Evolutionary conservation across 1,140 invertebrate species (phyloP).

Genomic region (Agraylea sexmaculata): DNA sequence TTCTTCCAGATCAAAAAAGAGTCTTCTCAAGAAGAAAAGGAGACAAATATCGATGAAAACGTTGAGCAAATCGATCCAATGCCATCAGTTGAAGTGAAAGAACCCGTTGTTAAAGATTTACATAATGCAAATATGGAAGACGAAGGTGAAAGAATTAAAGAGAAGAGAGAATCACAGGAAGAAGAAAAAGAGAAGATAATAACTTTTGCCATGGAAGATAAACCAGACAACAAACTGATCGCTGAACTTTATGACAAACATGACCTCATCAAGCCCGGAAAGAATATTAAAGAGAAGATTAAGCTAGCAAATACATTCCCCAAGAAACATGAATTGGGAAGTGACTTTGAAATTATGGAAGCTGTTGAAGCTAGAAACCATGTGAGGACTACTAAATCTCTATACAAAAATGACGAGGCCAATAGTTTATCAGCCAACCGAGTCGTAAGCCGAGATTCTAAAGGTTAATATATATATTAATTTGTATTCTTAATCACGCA

Average conservation of each 20-base stretch:
- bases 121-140: constrained; percentile 24
- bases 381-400: constrained; percentile 27
- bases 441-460: constrained; percentile 32
- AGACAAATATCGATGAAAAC: constrained; percentile 25
- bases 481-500: neutral
- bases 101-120: constrained; percentile 20
- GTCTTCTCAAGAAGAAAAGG: constrained; percentile 24
- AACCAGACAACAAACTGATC: constrained; percentile 32
- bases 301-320: constrained; percentile 35
- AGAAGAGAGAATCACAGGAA: constrained; percentile 22
- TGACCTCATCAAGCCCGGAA: constrained; percentile 28
- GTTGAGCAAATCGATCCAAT: constrained; percentile 16
- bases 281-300: constrained; percentile 39
- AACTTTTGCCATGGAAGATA: constrained; percentile 37
- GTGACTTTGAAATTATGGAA: constrained; percentile 45
- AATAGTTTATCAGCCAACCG: constrained; percentile 38
- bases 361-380: constrained; percentile 45
- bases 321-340: constrained; percentile 35
- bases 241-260: constrained; percentile 25
- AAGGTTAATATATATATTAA: constrained; percentile 25
- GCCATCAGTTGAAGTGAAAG: constrained; percentile 23
- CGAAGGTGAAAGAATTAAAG: constrained; percentile 19
- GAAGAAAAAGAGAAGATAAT: constrained; percentile 39
- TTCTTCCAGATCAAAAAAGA: constrained; percentile 20
- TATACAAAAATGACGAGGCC: constrained; percentile 34